A percentile compares a stretch with the other conserved stretches of the same genome.
phyloP scores from a whole-genome alignment of 2,797 vertebrate species.

The Chelon labrosus region DNA sequence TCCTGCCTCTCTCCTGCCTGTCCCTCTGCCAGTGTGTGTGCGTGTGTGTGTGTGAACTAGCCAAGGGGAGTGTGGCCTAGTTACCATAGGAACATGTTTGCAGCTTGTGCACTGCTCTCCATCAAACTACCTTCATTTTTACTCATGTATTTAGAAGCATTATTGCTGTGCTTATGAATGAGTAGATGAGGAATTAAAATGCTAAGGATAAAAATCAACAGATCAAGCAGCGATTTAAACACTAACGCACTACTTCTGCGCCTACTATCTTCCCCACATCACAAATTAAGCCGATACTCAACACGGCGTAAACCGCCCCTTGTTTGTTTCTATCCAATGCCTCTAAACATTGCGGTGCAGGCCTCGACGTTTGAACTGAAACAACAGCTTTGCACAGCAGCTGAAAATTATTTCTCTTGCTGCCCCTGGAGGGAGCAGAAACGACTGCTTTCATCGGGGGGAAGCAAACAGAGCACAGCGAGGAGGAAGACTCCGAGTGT shows the following conservation, averaged over 20 bases:
- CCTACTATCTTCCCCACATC: background rate
- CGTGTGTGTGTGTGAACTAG: slow-evolving; percentile 51
- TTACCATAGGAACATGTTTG: slow-evolving; percentile 80
- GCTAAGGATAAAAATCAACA: slow-evolving; percentile 17
- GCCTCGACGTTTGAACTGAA: slow-evolving; percentile 43
- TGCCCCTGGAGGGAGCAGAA: slow-evolving; percentile 50
- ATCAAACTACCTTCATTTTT: slow-evolving; percentile 65
- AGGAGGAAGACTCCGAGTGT: slow-evolving; percentile 39
- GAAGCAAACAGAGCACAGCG: slow-evolving; percentile 36
- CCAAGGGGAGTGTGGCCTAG: slow-evolving; percentile 75
- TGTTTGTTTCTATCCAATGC: slow-evolving; percentile 39
- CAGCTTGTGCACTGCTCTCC: slow-evolving; percentile 64
- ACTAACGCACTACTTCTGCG: background rate
- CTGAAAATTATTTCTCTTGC: slow-evolving; percentile 37
- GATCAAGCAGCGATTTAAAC: slow-evolving; percentile 22
- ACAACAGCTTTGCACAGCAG: slow-evolving; percentile 31
- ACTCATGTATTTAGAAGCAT: slow-evolving; percentile 55
- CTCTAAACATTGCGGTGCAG: slow-evolving; percentile 17
- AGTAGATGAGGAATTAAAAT: slow-evolving; percentile 44
- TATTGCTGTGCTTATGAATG: slow-evolving; percentile 52
- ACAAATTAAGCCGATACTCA: slow-evolving; percentile 19
- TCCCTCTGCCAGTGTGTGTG: slow-evolving; percentile 51
- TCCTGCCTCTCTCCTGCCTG: slow-evolving; percentile 50
- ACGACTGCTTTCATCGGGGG: slow-evolving; percentile 64
- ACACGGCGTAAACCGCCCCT: background rate